Evolutionary conservation across 2,797 vertebrate species (phyloP).

Genomic region (Halcyon badia): DNA sequence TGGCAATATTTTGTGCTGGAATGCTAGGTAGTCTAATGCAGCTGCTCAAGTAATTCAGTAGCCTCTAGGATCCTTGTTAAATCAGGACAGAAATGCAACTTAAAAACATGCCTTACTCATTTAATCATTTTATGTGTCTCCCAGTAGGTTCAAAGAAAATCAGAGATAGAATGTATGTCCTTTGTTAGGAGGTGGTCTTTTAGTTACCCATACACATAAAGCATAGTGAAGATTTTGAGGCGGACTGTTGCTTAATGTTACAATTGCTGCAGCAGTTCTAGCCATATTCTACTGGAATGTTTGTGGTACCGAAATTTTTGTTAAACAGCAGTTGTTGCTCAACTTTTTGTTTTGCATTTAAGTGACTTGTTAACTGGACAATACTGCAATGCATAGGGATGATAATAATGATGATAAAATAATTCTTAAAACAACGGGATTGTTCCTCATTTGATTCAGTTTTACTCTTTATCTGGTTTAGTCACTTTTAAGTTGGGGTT

Average conservation of each 20-base stretch:
- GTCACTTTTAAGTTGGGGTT: not conserved
- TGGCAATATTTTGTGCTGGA: not conserved
- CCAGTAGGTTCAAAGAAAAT: not conserved
- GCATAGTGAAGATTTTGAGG: not conserved
- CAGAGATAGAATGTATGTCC: not conserved
- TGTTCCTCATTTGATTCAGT: not conserved
- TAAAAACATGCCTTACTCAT: not conserved
- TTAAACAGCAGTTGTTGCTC: not conserved
- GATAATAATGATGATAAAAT: not conserved
- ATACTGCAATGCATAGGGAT: not conserved
- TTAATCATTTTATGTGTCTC: not conserved
- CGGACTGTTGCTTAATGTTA: not conserved
- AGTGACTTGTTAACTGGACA: not conserved
- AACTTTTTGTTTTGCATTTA: not conserved
- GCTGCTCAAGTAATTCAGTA: not conserved
- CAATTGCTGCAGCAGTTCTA: not conserved
- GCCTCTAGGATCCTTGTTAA: not conserved
- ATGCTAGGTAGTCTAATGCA: not conserved
- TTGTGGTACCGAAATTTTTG: not conserved
- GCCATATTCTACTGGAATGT: not conserved
- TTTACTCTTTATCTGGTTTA: not conserved
- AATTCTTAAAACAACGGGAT: not conserved
- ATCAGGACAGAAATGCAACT: not conserved
- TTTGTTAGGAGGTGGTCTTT: not conserved
- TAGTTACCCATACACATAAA: rapidly evolving